These are phyloP conservation scores for Leptinotarsa defecta DNA, from an alignment of 1,140 invertebrate genomes.

Conservation along the genomic window DNA sequence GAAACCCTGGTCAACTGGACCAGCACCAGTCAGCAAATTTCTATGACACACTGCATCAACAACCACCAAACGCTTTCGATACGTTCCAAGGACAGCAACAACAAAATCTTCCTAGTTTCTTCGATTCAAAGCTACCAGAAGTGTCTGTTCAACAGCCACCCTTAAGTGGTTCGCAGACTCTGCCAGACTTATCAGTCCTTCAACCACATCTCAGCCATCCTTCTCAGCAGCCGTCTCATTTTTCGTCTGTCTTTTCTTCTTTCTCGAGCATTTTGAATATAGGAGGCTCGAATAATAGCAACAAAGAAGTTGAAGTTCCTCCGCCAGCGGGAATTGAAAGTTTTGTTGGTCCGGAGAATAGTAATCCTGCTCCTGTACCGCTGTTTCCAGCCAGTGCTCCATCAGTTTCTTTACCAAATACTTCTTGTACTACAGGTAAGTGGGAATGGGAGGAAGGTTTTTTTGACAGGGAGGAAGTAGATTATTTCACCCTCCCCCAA, in stretches of 20 bases:
- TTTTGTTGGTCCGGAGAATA: neutral
- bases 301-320: conserved; percentile 7
- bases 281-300: conserved; percentile 15
- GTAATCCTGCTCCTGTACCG: conserved; percentile 12
- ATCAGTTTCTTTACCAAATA: neutral
- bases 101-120: neutral
- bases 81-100: neutral
- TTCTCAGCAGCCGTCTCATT: neutral
- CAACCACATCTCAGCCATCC: conserved; percentile 13
- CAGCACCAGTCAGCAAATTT: too few species aligned
- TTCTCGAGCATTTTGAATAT: conserved; percentile 24
- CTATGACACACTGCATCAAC: neutral
- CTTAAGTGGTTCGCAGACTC: neutral
- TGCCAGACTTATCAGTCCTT: conserved; percentile 6
- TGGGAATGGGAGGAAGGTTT: neutral
- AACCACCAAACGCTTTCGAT: neutral
- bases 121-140: neutral
- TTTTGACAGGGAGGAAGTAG: too few species aligned
- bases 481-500: too few species aligned
- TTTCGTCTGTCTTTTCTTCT: conserved; percentile 21
- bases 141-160: neutral
- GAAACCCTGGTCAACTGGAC: neutral
- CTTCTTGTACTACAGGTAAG: neutral
- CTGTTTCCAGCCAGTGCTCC: neutral
- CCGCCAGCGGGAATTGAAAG: conserved; percentile 15